Evolutionary conservation across 2,888 invertebrate genomes (phyloP).

Genomic region (Mamestra brassicae): DNA sequence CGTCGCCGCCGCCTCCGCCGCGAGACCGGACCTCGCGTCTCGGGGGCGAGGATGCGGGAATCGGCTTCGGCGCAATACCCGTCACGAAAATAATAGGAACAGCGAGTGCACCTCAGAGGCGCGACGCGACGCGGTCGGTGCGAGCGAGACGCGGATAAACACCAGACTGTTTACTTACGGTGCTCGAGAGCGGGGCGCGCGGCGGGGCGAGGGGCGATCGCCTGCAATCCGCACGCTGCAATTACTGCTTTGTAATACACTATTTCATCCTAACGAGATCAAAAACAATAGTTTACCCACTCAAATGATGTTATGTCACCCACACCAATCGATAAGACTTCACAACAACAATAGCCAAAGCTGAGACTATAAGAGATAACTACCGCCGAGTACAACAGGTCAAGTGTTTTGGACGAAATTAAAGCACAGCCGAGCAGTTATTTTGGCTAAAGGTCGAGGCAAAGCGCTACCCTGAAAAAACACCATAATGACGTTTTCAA

Average conservation of each 20-base stretch:
- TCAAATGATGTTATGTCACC: constrained; percentile 7
- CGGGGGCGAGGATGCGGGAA: constrained; percentile 91
- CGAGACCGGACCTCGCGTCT: constrained; percentile 90
- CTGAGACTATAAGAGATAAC: constrained; percentile 7
- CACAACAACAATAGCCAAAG: constrained; percentile 1
- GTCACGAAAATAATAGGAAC: constrained; percentile 91
- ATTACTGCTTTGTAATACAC: constrained; percentile 87
- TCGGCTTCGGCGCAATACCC: constrained; percentile 91
- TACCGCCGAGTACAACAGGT: constrained; percentile 3
- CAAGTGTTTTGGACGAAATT: neutral
- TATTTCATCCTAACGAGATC: constrained; percentile 81
- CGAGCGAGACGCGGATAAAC: constrained; percentile 91
- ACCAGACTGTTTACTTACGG: constrained; percentile 91
- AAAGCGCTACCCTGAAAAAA: neutral
- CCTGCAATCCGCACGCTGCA: constrained; percentile 90
- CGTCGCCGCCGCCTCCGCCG: constrained; percentile 89
- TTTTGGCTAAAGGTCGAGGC: neutral
- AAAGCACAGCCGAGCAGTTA: neutral
- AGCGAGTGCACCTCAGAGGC: constrained; percentile 91
- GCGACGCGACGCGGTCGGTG: constrained; percentile 90
- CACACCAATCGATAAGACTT: constrained; percentile 11
- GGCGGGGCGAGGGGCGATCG: constrained; percentile 85
- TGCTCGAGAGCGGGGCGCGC: constrained; percentile 86
- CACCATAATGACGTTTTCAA: neutral
- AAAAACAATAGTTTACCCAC: constrained; percentile 55